Evolutionary conservation across 2,113 vertebrate species (phyloP), one percentile per base, ranked within the genome.

Genomic region (Elephantulus edwardii): DNA sequence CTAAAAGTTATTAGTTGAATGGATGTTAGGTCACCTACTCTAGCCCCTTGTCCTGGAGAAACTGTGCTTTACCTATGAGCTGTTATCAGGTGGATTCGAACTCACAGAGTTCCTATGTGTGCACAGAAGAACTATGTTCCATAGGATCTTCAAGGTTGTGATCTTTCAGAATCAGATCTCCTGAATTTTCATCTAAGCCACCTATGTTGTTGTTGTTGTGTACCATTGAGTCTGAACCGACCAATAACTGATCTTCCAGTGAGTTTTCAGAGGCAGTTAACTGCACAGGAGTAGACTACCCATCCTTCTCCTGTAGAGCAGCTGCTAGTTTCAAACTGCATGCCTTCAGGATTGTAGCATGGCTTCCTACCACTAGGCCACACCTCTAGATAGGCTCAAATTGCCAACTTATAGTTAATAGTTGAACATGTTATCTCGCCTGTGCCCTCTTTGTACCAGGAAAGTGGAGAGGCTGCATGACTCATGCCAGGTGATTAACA

Each of bases 391-490:
- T 38, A 35, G 66, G 7, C 22, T 35, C 20, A 20, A 68, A 68
- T 35, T 68, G 16, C 35, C 66, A 38, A 68, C 66, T 38, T 38
- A 5, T 68, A 35, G 35, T 38, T 68, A 22, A 35, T 38, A 20
- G 35, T 38, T 38, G 66, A 68, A 38, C 64, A 66, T n/a, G n/a
- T 17, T 66, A 35, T 35, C 64, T n/a, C 5, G n/a, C 28, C 28
- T 28, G 24, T 24, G 58, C 5, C 40, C 46, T 26, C 33, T 70
- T 48, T 5, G 19, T n/a, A 22, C 22, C 35, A 8, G 64, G 26
- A 50, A 19, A 17, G 8, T 46, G 0, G 0, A 66, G 88, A 26
- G 42, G 62, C 0, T 52, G 14, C 6, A 2, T 5, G 22, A 42
- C 42, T 30, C 8, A 30, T 12, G 58, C 71, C 64, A 82, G 77